These are phyloP conservation scores for Nemurella pictetii DNA, from an alignment of 2,888 invertebrate species.

Conservation along the genomic window DNA sequence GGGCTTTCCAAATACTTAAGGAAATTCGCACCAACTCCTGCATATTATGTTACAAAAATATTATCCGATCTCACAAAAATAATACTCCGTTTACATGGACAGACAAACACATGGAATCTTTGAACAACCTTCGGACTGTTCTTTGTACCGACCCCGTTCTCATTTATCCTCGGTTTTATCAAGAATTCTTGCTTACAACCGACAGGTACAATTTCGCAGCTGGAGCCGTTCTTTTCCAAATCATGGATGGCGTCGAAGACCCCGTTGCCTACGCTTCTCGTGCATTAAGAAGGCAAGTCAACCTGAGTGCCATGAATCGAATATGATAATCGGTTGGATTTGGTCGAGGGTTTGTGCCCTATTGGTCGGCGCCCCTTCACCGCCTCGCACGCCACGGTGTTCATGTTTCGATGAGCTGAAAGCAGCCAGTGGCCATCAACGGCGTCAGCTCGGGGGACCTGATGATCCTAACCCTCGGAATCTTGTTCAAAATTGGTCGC, in stretches of 20 bases:
- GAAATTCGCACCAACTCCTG: constrained; percentile 42
- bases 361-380: too few species aligned
- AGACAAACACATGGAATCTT: constrained; percentile 14
- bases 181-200: not conserved
- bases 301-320: not conserved
- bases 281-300: not conserved
- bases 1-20: constrained; percentile 43
- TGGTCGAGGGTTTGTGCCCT: too few species aligned
- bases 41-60: constrained; percentile 37
- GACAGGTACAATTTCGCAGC: not conserved
- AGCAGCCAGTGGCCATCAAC: too few species aligned
- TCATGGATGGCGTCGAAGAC: not conserved
- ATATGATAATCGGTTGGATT: too few species aligned
- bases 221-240: not conserved
- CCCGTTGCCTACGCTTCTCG: not conserved
- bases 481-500: too few species aligned
- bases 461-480: too few species aligned
- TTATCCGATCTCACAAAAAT: constrained; percentile 9
- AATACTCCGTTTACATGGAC: constrained; percentile 23
- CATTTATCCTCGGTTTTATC: not conserved
- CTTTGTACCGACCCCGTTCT: not conserved
- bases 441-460: too few species aligned
- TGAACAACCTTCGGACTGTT: not conserved
- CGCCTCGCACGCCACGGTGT: too few species aligned
- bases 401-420: too few species aligned